phyloP scores from a whole-genome alignment of 2,888 invertebrate genomes.

The Apamea anceps region DNA sequence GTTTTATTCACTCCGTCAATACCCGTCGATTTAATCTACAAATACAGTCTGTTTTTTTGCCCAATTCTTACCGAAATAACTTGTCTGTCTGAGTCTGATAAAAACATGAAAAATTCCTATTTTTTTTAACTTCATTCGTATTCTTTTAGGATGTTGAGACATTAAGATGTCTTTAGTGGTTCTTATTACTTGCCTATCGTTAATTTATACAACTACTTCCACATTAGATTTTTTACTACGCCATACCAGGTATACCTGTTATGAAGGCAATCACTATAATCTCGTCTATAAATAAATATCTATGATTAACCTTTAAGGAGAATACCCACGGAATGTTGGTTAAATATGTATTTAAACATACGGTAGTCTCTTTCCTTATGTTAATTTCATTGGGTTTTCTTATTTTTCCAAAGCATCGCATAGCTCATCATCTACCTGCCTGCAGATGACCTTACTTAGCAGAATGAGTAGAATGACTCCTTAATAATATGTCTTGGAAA shows the following conservation, averaged over 20 bases:
- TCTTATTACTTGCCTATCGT: background rate
- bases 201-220: conserved; percentile 13
- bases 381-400: background rate
- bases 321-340: conserved; percentile 42
- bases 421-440: background rate
- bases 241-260: conserved; percentile 19
- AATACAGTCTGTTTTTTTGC: background rate
- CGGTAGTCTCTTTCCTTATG: background rate
- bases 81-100: conserved; percentile 5
- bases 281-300: conserved; percentile 47
- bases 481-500: background rate
- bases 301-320: conserved; percentile 61
- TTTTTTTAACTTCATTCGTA: conserved; percentile 7
- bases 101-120: background rate
- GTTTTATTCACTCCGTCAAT: background rate
- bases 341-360: background rate
- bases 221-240: conserved; percentile 10
- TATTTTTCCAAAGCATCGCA: background rate
- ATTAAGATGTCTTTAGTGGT: conserved; percentile 8
- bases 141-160: background rate
- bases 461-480: background rate
- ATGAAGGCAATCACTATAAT: conserved; percentile 44
- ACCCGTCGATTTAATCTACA: background rate
- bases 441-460: too few species aligned
- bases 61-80: background rate